Evolutionary conservation across 2,797 vertebrate genomes (phyloP), one percentile per base, ranked within the genome.

Genomic region (Gobio occitaniae): DNA sequence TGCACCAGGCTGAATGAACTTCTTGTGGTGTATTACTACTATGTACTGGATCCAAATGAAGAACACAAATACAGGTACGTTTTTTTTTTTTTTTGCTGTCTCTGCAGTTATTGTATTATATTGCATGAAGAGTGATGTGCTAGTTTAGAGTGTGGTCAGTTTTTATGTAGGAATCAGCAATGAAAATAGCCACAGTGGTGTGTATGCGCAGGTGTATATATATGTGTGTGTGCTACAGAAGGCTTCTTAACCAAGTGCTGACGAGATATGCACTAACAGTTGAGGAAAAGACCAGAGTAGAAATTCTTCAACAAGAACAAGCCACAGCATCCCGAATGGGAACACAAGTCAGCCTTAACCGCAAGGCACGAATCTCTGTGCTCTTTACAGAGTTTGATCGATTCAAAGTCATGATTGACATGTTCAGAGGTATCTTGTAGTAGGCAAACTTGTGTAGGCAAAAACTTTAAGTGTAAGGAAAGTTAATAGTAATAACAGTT

Each of bases 301-400:
- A 68, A 15, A 36, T 68, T 68, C 29, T 47, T 11, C 86, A 78
- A 44, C 78, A 83, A 74, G 47, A 83, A 56, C 68, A 54, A 15
- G 79, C 87, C 25, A 47, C 78, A 85, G 48, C 66, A 70, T 77
- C 82, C 32, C 3, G 82, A 29, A 84, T 50, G 54, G 19, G 56
- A 86, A 25, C 65, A 47, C 25, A 88, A 85, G 54, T 17, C 54
- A 21, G 19, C 54, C 54, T 56, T 56, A 6, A 21, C 17, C 61
- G 4, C n/a, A 65, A 32, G 84, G 36, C 50, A 74, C 47, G 63
- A 15, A 87, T 85, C 78, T 81, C 69, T 87, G 63, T 87, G 48
- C 83, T 86, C 16, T 72, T 86, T 41, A 83, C 65, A 68, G 85
- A 86, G 78, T 87, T 87, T 61, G 71, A 82, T 15, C 77, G 72